A percentile compares a stretch with the other conserved stretches of the same genome.
Conservation (phyloP, 2,797 vertebrate species). For the Hyperoplus immaculatus region DNA sequence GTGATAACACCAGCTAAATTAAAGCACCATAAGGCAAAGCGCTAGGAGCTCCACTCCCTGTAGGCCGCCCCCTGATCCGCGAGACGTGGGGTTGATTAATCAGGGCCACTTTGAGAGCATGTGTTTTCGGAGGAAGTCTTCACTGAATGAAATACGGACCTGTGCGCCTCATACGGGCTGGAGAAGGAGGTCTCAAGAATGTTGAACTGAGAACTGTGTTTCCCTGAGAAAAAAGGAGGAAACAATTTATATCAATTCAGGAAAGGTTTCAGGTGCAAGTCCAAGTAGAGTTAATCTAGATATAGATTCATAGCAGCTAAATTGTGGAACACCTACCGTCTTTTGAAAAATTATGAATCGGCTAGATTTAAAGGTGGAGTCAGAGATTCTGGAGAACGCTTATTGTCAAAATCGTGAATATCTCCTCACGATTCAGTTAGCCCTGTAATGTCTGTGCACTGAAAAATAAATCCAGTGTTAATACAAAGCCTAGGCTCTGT, state of each 20-base stretch:
- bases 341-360: constrained; percentile 1
- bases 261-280: constrained; percentile 34
- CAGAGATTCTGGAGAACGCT: no score
- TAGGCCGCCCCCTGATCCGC: constrained; percentile 82
- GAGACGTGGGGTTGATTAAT: constrained; percentile 86
- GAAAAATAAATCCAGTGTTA: no score
- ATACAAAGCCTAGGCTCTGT: no score
- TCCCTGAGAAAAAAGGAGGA: constrained; percentile 44
- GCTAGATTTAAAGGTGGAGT: neutral
- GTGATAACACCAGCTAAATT: constrained; percentile 90
- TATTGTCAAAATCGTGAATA: no score
- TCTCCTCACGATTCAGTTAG: no score
- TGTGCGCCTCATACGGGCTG: constrained; percentile 62
- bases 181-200: constrained; percentile 79
- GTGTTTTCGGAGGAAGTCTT: constrained; percentile 94
- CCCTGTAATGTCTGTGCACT: no score
- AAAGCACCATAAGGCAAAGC: constrained; percentile 87
- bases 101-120: constrained; percentile 84
- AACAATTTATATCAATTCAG: constrained; percentile 42
- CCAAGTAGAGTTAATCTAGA: constrained; percentile 24
- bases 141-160: constrained; percentile 91
- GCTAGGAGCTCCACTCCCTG: constrained; percentile 85
- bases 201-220: constrained; percentile 38
- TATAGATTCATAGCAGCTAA: constrained; percentile 13
- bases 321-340: neutral